Percentiles rank a stretch among this genome's conserved stretches.
Conservation (phyloP, 2,797 vertebrate genomes). For the Glossophaga mutica region DNA sequence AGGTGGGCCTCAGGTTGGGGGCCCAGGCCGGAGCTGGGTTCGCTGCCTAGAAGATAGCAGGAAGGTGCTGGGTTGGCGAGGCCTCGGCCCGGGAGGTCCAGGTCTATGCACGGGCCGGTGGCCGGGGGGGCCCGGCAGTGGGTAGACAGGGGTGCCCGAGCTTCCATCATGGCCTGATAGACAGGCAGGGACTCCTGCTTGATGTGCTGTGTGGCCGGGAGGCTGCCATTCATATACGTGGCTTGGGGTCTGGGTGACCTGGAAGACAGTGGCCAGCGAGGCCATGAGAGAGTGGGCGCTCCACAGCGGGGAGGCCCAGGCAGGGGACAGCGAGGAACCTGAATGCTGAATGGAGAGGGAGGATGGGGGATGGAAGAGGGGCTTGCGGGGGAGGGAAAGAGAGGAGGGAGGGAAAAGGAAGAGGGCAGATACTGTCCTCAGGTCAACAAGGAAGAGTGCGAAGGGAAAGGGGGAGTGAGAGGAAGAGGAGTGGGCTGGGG, state of each 20-base stretch:
- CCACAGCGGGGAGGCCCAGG: background rate
- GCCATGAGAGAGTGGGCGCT: background rate
- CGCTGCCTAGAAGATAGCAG: slow-evolving; percentile 93
- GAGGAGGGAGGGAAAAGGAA: too few relatives aligned
- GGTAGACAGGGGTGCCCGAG: slow-evolving; percentile 70
- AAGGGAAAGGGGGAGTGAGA: background rate
- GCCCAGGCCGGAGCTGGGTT: slow-evolving; percentile 86
- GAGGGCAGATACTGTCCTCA: background rate
- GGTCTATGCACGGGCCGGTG: slow-evolving; percentile 84
- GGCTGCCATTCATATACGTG: slow-evolving; percentile 83
- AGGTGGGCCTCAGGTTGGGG: slow-evolving; percentile 88
- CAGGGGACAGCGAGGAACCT: background rate
- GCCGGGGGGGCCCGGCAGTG: slow-evolving; percentile 79
- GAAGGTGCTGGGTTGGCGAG: slow-evolving; percentile 84
- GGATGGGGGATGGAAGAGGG: too few relatives aligned
- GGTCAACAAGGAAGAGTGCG: background rate
- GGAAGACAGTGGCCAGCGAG: slow-evolving; percentile 53
- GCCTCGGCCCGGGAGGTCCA: slow-evolving; percentile 83
- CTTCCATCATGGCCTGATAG: slow-evolving; percentile 83
- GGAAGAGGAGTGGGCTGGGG: background rate
- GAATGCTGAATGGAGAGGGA: accelerated
- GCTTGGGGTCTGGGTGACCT: slow-evolving; percentile 85
- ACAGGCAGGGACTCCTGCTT: slow-evolving; percentile 91
- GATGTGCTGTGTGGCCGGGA: slow-evolving; percentile 86
- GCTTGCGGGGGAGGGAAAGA: background rate